These are phyloP conservation scores for Morone saxatilis DNA, from an alignment of 2,113 vertebrate genomes.

Conservation along the genomic window DNA sequence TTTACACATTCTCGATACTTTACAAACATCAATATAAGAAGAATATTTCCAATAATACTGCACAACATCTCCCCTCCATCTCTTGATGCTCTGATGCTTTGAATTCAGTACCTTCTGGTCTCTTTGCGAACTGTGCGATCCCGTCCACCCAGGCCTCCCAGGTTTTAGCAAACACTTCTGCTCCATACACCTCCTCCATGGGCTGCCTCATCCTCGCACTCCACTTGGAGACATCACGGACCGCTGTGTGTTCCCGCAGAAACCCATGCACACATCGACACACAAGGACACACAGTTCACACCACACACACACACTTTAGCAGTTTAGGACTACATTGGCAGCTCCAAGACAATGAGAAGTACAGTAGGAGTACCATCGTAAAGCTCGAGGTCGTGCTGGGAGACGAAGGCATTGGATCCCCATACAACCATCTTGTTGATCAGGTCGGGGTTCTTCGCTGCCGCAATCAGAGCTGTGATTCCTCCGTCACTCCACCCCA, in stretches of 20 bases:
- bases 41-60: neutral
- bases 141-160: conserved; percentile 91
- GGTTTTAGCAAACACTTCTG: conserved; percentile 85
- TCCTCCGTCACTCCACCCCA: conserved; percentile 96
- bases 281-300: neutral
- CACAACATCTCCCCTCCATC: too few species aligned
- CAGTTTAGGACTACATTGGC: neutral
- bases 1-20: neutral
- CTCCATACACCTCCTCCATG: conserved; percentile 91
- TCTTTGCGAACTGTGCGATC: conserved; percentile 82
- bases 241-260: conserved; percentile 75
- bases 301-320: neutral
- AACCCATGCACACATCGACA: neutral
- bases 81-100: neutral
- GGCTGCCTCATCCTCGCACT: conserved; percentile 88
- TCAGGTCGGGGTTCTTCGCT: conserved; percentile 83
- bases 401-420: conserved; percentile 89
- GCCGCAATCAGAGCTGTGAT: conserved; percentile 91
- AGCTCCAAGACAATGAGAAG: neutral
- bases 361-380: conserved; percentile 82
- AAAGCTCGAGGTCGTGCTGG: conserved; percentile 87
- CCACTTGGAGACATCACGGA: conserved; percentile 92
- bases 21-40: neutral
- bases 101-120: conserved; percentile 85
- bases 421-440: conserved; percentile 91